phyloP scores from a whole-genome alignment of 2,888 invertebrate genomes.

The Macropis europaea region DNA sequence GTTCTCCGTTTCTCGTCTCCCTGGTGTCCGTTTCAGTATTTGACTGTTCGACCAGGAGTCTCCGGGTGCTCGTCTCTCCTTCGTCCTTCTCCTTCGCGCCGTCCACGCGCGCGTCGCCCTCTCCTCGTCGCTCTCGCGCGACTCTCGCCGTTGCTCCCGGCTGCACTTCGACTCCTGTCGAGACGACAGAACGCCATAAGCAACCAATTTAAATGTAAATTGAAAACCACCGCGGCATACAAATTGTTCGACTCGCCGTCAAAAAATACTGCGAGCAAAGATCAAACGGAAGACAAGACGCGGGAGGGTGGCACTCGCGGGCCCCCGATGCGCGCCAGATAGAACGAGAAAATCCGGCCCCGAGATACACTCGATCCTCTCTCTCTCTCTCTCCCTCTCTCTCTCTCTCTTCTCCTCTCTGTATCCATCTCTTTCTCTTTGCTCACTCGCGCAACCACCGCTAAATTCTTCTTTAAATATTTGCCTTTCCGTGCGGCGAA shows the following conservation, averaged over 20 bases:
- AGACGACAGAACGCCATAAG: constrained; percentile 78
- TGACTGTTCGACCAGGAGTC: constrained; percentile 72
- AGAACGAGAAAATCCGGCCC: constrained; percentile 44
- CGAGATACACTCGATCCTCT: not conserved
- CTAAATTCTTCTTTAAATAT: constrained; percentile 60
- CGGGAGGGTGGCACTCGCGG: constrained; percentile 56
- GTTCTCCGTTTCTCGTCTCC: constrained; percentile 68
- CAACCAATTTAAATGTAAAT: constrained; percentile 80
- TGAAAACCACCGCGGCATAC: constrained; percentile 80
- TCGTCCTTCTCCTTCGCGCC: not conserved
- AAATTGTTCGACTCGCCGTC: constrained; percentile 80
- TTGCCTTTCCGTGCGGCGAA: constrained; percentile 35
- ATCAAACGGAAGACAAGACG: constrained; percentile 77
- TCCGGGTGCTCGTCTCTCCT: constrained; percentile 24
- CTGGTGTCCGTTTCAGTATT: constrained; percentile 74
- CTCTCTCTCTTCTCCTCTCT: not conserved
- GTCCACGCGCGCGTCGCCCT: constrained; percentile 3
- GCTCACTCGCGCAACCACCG: constrained; percentile 18
- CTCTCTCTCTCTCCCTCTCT: not conserved
- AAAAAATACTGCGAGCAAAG: constrained; percentile 79
- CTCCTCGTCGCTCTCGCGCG: constrained; percentile 1
- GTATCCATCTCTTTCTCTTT: not conserved
- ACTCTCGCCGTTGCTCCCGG: constrained; percentile 42
- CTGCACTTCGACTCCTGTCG: constrained; percentile 77
- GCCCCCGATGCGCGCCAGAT: constrained; percentile 41